Base-by-base conservation (phyloP, 2,797 vertebrate genomes). In the Microctenopoma steveboyesi region DNA sequence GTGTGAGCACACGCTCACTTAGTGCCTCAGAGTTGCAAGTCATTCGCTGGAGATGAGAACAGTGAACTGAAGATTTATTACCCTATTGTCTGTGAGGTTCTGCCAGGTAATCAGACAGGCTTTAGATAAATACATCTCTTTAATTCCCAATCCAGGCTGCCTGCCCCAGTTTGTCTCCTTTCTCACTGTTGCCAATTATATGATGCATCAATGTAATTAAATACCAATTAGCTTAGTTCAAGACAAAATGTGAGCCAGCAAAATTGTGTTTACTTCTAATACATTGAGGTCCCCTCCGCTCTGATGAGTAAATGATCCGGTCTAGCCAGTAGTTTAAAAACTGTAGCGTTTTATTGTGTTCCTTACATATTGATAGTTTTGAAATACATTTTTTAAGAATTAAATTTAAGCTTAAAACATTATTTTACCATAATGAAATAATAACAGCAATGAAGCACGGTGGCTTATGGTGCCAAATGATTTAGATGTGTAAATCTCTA, bases 171-270 rank as follows among this genome's bases (percentile, higher is more conserved):
- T 88, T 86, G 88, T 82, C 88, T 91, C 74, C 78, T 73, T 88
- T 81, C 88, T 83, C 71, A 46, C 58, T 83, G 85, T 76, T 73
- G 84, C 86, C 91, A 93, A 93, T 93, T 92, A 92, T 83, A 86
- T 86, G 88, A 92, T 92, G 91, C 91, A 91, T 92, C 91, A 91
- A 89, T 88, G 89, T 91, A 93, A 92, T 93, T 92, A 93, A 92
- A 92, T 90, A 92, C 86, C 92, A 89, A 92, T 93, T 93, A 93
- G 88, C 83, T 87, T 79, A 66, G 79, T 90, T 89, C 74, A 85
- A 83, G 86, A 84, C 80, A 77, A 85, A 89, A 79, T 84, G 84
- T 74, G 74, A 89, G 90, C 84, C 85, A 74, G 76, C 63, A 79
- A 72, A 89, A 90, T 88, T 39, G 78, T 86, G 86, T 90, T 87